Base-by-base conservation (phyloP, 2,113 vertebrate species). In the Leptosomus discolor region DNA sequence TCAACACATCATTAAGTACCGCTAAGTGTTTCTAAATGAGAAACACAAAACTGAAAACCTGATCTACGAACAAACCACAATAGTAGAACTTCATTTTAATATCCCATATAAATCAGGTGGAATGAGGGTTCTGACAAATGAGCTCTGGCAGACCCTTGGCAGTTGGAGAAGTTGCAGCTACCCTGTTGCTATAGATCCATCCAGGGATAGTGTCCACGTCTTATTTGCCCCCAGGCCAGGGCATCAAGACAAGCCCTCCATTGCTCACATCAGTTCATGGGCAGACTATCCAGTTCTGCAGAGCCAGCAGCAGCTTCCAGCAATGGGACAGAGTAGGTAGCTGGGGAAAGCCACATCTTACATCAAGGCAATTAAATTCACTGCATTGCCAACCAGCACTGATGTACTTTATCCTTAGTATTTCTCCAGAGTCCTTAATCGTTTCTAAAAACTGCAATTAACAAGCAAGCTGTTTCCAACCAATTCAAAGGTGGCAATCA, bases 1-100 rank as follows among this genome's bases (percentile, higher is more conserved):
- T 78, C 56, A 96, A 67, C 76, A 97, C 56, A 67, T 88, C 92
- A 88, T 95, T 96, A 96, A 81, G 68, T 78, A 67, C 56, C 23
- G 30, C 23, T 78, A 96, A 94, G 43, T 67, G 54, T 65, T 95
- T 83, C 83, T 84, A 91, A 94, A 89, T 39, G 46, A 91, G 83
- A 70, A 89, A 61, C 37, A 80, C 68, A 84, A 78, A 90, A 71
- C 46, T 10, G 29, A 88, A 84, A 91, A 15, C 32, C 24, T 17
- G 1, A 56, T 58, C 61, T 73, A 77, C 8, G 23, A 91, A 20
- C 39, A 76, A 88, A 70, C 87, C 18, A 60, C 37, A 90, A 56
- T 4, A 85, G 45, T 39, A 79, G 36, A 63, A 30, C 36, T 82
- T 85, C 14, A 68, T 91, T 96, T 91, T 75, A 92, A 67, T 24